A percentile compares a stretch with the other conserved stretches of the same genome.
These are phyloP conservation scores for Epistrophella euchroma DNA, from an alignment of 2,888 invertebrate genomes.

Conservation along the genomic window DNA sequence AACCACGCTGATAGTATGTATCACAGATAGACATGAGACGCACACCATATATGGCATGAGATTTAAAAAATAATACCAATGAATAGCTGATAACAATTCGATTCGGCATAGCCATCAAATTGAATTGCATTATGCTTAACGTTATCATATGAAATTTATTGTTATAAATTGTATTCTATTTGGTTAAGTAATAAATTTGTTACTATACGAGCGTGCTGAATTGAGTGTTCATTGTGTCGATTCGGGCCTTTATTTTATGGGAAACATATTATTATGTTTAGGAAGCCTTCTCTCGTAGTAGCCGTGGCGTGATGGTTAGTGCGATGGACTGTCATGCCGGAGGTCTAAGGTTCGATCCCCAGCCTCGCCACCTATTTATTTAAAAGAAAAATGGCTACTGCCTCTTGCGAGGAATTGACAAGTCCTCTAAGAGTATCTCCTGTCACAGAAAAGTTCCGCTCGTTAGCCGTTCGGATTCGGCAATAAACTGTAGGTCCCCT, in stretches of 20 bases:
- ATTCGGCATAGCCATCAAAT: slow-evolving; percentile 58
- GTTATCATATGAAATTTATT: slow-evolving; percentile 63
- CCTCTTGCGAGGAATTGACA: too few species aligned
- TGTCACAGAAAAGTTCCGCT: too few species aligned
- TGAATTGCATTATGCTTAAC: slow-evolving; percentile 69
- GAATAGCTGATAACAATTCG: slow-evolving; percentile 57
- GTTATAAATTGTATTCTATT: slow-evolving; percentile 51
- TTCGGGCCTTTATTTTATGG: slow-evolving; percentile 9
- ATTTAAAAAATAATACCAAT: slow-evolving; percentile 67
- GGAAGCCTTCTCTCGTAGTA: too few species aligned
- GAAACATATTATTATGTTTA: slow-evolving; percentile 14
- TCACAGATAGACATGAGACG: neutral
- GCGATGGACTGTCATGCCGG: too few species aligned
- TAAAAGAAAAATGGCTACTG: too few species aligned
- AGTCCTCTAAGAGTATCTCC: too few species aligned
- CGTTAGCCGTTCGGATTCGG: too few species aligned
- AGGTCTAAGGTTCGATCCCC: too few species aligned
- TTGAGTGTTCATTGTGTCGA: slow-evolving; percentile 23
- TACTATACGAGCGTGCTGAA: neutral
- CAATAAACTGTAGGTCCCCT: too few species aligned
- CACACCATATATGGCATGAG: neutral
- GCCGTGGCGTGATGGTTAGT: too few species aligned
- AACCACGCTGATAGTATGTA: neutral
- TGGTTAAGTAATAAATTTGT: slow-evolving; percentile 36
- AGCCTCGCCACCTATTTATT: too few species aligned